These are phyloP conservation scores for Lepus europaeus DNA, from an alignment of 2,113 vertebrate genomes.

Conservation along the genomic window DNA sequence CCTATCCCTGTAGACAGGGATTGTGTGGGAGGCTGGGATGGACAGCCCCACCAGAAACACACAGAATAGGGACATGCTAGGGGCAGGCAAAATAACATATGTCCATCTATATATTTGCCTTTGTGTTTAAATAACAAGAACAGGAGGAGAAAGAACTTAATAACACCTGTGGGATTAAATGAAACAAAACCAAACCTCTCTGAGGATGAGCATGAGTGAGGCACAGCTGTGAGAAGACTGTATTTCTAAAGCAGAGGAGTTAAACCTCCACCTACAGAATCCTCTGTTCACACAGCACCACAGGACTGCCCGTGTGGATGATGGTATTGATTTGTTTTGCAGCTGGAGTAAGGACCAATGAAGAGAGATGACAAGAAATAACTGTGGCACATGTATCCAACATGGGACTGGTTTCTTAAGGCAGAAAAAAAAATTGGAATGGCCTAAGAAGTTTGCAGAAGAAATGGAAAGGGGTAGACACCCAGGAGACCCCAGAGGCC, in stretches of 20 bases:
- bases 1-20: background rate
- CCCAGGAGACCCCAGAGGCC: background rate
- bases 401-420: background rate
- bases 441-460: background rate
- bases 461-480: background rate
- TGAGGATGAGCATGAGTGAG: background rate
- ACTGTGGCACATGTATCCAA: background rate
- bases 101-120: background rate
- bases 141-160: background rate
- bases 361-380: background rate
- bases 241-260: background rate
- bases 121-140: constrained; percentile 7
- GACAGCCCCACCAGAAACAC: background rate
- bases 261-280: background rate
- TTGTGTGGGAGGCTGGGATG: background rate
- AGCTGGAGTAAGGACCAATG: background rate
- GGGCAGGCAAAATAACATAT: background rate
- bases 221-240: background rate
- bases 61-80: background rate
- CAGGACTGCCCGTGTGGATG: background rate
- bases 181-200: too few species aligned
- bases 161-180: background rate
- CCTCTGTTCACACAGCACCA: background rate
- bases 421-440: background rate
- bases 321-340: background rate